Conservation (phyloP, 2,888 invertebrate genomes). For the Helobdella robusta region DNA sequence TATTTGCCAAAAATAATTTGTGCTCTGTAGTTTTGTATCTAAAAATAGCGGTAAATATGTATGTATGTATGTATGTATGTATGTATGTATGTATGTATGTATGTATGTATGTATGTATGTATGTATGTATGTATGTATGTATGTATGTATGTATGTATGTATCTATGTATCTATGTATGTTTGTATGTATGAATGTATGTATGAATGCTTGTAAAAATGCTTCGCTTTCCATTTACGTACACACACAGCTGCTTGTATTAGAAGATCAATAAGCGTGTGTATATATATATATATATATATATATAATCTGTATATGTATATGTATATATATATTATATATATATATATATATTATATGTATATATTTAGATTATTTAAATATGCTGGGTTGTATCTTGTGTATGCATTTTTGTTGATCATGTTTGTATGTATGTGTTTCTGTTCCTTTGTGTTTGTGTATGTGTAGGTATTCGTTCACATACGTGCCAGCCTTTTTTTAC, state of each 20-base stretch:
- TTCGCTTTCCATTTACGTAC: not conserved
- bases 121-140: constrained; percentile 21
- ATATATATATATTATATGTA: too few species aligned
- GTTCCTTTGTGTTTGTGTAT: not conserved
- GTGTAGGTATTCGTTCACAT: not conserved
- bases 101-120: constrained; percentile 5
- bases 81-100: constrained; percentile 18
- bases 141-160: constrained; percentile 20
- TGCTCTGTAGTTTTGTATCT: too few species aligned
- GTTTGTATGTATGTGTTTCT: constrained; percentile 38
- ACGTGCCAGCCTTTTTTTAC: not conserved
- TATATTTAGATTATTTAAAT: too few species aligned
- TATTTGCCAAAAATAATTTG: too few species aligned
- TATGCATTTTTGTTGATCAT: constrained; percentile 39
- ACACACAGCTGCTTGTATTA: too few species aligned
- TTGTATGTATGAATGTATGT: constrained; percentile 24
- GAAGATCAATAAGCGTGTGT: too few species aligned
- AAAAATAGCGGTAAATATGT: too few species aligned
- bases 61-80: constrained; percentile 24
- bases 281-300: constrained; percentile 1
- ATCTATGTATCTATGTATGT: constrained; percentile 22
- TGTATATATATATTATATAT: constrained; percentile 36
- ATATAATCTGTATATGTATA: constrained; percentile 34
- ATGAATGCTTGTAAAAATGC: constrained; percentile 11
- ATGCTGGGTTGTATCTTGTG: constrained; percentile 38